These are phyloP conservation scores for Drosophila setosimentum DNA, from an alignment of 2,888 invertebrate species.

Conservation along the genomic window DNA sequence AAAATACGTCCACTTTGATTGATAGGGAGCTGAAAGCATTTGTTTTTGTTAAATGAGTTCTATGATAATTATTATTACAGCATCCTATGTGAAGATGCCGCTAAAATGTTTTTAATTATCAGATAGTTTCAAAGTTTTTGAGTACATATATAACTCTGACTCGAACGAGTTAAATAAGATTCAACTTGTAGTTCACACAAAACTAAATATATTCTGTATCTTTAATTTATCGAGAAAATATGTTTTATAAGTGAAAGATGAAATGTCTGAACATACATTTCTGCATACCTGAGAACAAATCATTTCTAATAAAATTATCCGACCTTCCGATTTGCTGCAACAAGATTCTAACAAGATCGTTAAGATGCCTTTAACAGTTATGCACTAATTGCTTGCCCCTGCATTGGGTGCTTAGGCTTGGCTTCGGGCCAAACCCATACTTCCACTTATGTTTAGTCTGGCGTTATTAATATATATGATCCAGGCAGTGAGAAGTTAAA, in stretches of 20 bases:
- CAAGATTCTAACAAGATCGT: not conserved
- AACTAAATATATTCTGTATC: not conserved
- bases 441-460: slow-evolving; percentile 6
- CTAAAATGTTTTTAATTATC: slow-evolving; percentile 24
- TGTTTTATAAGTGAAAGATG: not conserved
- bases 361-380: not conserved
- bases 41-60: slow-evolving; percentile 7
- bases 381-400: slow-evolving; percentile 5
- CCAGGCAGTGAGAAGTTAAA: slow-evolving; percentile 28
- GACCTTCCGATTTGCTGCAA: not conserved
- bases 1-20: slow-evolving; percentile 18
- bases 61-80: slow-evolving; percentile 28
- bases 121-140: not conserved
- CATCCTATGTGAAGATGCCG: slow-evolving; percentile 21
- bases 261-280: not conserved
- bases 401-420: not conserved
- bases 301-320: not conserved
- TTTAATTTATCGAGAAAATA: not conserved
- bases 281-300: not conserved
- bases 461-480: slow-evolving; percentile 23
- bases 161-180: not conserved
- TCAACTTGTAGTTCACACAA: not conserved
- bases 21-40: slow-evolving; percentile 22
- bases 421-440: slow-evolving; percentile 5
- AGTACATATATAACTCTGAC: not conserved